phyloP scores from a whole-genome alignment of 2,888 invertebrate genomes.

The Caenorhabditis macrosperma region DNA sequence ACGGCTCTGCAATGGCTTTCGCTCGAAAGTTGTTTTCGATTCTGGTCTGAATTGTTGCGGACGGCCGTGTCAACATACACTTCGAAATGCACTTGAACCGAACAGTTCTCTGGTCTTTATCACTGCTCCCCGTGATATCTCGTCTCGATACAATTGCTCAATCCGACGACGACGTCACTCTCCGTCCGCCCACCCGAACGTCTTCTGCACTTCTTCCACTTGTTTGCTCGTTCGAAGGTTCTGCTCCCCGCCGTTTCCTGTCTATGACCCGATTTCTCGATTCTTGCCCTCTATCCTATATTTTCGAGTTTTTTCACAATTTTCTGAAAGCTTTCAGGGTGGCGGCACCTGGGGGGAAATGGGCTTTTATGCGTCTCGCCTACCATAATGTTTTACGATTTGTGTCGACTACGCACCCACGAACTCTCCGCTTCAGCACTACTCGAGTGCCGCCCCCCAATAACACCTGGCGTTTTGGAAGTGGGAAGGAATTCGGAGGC shows the following conservation, averaged over 20 bases:
- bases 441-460: background rate
- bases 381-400: constrained; percentile 1
- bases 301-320: background rate
- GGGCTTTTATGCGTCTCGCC: background rate
- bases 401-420: background rate
- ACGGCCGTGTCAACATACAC: too few relatives aligned
- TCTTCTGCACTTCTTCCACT: background rate
- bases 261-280: background rate
- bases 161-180: too few relatives aligned
- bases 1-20: too few relatives aligned
- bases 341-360: background rate
- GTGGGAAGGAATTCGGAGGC: background rate
- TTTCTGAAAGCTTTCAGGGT: background rate
- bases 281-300: too few relatives aligned
- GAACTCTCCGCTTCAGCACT: background rate
- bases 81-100: too few relatives aligned
- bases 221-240: background rate
- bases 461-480: background rate
- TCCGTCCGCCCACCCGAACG: too few relatives aligned
- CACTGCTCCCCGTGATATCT: too few relatives aligned
- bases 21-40: too few relatives aligned
- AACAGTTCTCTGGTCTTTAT: too few relatives aligned
- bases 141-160: too few relatives aligned
- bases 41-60: too few relatives aligned
- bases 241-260: background rate